Percentiles rank a stretch among this genome's conserved stretches.
Evolutionary conservation across 2,888 invertebrate genomes (phyloP).

Genomic region (Plebejus melissa): DNA sequence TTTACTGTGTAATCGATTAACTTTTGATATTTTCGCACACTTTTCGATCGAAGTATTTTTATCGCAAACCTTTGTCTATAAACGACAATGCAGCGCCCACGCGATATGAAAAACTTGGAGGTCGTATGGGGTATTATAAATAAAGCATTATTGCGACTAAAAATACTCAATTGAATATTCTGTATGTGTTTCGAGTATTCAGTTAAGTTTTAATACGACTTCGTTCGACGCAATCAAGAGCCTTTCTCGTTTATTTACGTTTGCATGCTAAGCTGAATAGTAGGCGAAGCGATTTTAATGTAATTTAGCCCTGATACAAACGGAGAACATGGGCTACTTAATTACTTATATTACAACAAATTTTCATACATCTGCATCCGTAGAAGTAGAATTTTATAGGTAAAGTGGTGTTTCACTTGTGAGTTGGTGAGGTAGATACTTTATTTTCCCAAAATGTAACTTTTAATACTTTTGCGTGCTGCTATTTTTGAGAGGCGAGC

Average conservation of each 20-base stretch:
- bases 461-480: not conserved
- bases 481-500: not conserved
- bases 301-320: not conserved
- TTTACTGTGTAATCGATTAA: conserved; percentile 30
- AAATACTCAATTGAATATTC: conserved; percentile 5
- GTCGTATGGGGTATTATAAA: not conserved
- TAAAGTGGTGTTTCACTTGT: too few relatives aligned
- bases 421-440: not conserved
- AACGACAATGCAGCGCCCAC: not conserved
- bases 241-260: not conserved
- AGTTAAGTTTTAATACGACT: not conserved
- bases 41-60: not conserved
- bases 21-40: conserved; percentile 25
- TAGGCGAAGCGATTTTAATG: not conserved
- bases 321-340: not conserved
- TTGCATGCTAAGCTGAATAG: not conserved
- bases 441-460: not conserved
- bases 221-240: conserved; percentile 1
- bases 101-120: not conserved
- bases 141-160: not conserved
- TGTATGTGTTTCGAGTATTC: conserved; percentile 3
- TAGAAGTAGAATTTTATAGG: too few relatives aligned
- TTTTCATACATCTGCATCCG: not conserved
- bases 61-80: not conserved
- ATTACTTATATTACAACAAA: not conserved